Evolutionary conservation across 2,113 vertebrate species (phyloP).

Genomic region (Otus sunia): DNA sequence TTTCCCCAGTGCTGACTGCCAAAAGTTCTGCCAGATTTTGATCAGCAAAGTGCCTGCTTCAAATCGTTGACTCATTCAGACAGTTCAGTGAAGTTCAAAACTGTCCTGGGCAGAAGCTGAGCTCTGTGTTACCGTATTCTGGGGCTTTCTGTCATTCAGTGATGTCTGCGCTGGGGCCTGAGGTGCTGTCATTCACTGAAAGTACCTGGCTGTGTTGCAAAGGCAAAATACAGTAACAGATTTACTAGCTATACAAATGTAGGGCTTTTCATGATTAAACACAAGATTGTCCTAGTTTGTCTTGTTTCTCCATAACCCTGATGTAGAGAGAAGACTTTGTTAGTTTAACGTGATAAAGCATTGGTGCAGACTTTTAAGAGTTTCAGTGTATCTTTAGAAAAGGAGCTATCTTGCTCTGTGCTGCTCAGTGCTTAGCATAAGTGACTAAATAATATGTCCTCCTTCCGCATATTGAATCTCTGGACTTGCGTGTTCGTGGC

Average conservation of each 20-base stretch:
- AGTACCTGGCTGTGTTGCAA: background rate
- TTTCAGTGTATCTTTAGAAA: background rate
- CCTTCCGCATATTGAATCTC: background rate
- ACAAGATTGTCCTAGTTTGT: background rate
- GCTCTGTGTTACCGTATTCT: background rate
- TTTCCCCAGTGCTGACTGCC: background rate
- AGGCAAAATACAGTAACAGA: background rate
- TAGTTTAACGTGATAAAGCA: background rate
- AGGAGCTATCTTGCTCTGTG: background rate
- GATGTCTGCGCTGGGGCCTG: accelerated
- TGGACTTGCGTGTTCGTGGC: accelerated
- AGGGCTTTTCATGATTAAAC: background rate
- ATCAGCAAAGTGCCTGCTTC: background rate
- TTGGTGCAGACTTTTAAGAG: background rate
- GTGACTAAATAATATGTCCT: background rate
- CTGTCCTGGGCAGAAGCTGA: background rate
- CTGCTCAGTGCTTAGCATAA: background rate
- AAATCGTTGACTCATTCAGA: background rate
- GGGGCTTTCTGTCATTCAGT: accelerated
- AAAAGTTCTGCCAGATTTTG: background rate
- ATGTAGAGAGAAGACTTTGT: too few species aligned
- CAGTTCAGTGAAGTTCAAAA: background rate
- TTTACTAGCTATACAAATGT: background rate
- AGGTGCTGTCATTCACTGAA: background rate
- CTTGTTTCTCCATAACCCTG: background rate